Conservation (phyloP, 2,797 vertebrate species). For the Halcyon badia region DNA sequence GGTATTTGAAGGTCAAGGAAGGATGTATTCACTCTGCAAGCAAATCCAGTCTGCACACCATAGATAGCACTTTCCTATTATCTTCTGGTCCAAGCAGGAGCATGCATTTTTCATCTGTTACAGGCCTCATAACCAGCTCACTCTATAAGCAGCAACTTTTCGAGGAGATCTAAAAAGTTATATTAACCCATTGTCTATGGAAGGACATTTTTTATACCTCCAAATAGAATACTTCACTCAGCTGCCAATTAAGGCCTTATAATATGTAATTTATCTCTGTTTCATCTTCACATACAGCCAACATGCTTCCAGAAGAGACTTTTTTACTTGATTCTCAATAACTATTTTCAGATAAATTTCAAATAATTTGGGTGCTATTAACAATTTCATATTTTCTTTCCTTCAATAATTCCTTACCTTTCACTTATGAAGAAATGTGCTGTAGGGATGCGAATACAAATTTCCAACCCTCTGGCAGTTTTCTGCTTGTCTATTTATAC, state of each 20-base stretch:
- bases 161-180: background rate
- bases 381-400: background rate
- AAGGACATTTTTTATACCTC: background rate
- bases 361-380: background rate
- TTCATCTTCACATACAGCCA: background rate
- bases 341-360: background rate
- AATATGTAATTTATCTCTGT: background rate
- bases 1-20: background rate
- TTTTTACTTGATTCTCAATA: background rate
- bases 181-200: background rate
- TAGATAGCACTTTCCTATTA: slow-evolving; percentile 11
- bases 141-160: background rate
- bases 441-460: background rate
- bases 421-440: background rate
- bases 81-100: background rate
- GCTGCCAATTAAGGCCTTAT: background rate
- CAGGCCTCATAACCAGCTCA: background rate
- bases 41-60: background rate
- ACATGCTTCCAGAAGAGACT: background rate
- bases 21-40: rapidly evolving
- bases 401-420: background rate
- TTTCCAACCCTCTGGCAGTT: background rate
- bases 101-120: background rate
- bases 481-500: background rate
- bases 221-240: background rate